Evolutionary conservation across 2,113 vertebrate species (phyloP).

Genomic region (Python bivittatus): DNA sequence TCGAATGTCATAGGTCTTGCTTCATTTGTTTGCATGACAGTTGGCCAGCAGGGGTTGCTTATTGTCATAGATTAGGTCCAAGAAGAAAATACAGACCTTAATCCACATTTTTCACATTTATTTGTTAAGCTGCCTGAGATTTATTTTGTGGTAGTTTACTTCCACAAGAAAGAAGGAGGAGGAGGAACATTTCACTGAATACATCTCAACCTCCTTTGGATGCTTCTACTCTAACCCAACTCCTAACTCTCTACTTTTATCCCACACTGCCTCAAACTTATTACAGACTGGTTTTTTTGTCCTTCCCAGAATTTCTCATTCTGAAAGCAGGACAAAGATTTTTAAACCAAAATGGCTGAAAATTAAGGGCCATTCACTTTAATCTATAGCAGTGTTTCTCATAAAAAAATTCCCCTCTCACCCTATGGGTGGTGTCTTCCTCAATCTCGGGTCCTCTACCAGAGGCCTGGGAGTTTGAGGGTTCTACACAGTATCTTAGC

Average conservation of each 20-base stretch:
- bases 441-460: no score
- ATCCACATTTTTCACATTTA: background rate
- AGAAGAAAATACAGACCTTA: background rate
- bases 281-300: background rate
- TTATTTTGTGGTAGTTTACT: background rate
- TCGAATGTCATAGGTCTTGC: background rate
- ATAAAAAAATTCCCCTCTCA: no score
- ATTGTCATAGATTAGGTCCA: background rate
- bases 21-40: background rate
- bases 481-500: no score
- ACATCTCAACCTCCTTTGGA: no score
- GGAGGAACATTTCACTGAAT: no score
- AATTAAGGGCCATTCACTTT: background rate
- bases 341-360: background rate
- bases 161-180: no score
- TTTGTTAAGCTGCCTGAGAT: background rate
- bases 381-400: background rate
- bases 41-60: background rate
- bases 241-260: background rate
- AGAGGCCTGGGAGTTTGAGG: no score
- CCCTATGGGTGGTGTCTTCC: no score
- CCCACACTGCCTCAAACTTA: background rate
- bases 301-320: background rate
- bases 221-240: no score
- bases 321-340: background rate